Percentiles rank a stretch among this genome's conserved stretches.
These are phyloP conservation scores for Varanus salvator DNA, from an alignment of 2,113 vertebrate genomes.

Conservation along the genomic window DNA sequence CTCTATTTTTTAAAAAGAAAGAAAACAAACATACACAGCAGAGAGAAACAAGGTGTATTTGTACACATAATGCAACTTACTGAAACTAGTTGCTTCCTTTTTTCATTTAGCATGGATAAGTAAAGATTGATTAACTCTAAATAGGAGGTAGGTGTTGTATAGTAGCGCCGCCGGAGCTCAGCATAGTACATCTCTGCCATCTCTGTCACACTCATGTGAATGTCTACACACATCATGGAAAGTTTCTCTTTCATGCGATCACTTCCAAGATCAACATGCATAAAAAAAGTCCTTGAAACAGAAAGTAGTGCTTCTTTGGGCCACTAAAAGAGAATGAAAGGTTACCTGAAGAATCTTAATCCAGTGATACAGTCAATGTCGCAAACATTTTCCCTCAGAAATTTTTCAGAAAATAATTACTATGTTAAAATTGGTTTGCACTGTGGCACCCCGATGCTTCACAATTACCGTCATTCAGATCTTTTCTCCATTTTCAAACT, in stretches of 20 bases:
- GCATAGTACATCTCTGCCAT: slow-evolving; percentile 84
- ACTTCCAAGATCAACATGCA: slow-evolving; percentile 76
- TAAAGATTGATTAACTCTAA: slow-evolving; percentile 90
- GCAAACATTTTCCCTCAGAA: not conserved
- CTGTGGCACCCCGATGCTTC: not conserved
- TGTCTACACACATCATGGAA: slow-evolving; percentile 86
- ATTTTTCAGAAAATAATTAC: not conserved
- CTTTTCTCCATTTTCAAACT: not conserved
- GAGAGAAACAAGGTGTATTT: not conserved
- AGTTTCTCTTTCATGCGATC: slow-evolving; percentile 81
- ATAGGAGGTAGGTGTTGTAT: slow-evolving; percentile 88
- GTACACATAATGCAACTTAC: slow-evolving; percentile 68
- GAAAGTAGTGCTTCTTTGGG: slow-evolving; percentile 86
- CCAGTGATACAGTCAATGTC: not conserved
- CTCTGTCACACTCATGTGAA: slow-evolving; percentile 83
- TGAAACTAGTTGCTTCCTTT: slow-evolving; percentile 79
- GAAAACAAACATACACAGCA: not conserved
- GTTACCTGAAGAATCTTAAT: not conserved
- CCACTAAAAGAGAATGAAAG: slow-evolving; percentile 72
- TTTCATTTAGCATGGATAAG: slow-evolving; percentile 81
- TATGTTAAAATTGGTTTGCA: not conserved
- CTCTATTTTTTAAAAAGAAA: not conserved
- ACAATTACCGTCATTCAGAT: not conserved
- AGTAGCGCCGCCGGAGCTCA: slow-evolving; percentile 84
- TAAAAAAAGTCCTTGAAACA: slow-evolving; percentile 84